Evolutionary conservation across 2,888 invertebrate genomes (phyloP).

Genomic region (Taenaris catops): DNA sequence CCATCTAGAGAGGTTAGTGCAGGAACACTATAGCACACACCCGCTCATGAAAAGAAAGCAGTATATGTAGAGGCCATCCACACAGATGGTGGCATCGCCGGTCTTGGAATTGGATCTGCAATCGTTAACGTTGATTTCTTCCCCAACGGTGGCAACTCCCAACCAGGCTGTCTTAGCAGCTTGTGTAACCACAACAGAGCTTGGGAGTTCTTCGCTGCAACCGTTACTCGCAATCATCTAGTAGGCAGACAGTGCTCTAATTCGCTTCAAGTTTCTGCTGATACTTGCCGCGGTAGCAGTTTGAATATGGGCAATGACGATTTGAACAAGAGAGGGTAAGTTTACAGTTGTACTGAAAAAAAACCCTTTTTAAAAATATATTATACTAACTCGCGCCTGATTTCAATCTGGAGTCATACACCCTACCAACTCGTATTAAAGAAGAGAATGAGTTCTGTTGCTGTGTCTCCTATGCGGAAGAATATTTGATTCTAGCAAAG

Average conservation of each 20-base stretch:
- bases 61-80: conserved; percentile 63
- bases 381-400: too few relatives aligned
- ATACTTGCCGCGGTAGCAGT: conserved; percentile 37
- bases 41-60: too few relatives aligned
- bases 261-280: conserved; percentile 29
- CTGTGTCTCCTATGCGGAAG: too few relatives aligned
- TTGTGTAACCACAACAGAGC: conserved; percentile 46
- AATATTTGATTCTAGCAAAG: too few relatives aligned
- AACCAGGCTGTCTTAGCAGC: conserved; percentile 42
- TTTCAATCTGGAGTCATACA: too few relatives aligned
- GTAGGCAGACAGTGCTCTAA: conserved; percentile 33
- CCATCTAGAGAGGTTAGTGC: too few relatives aligned
- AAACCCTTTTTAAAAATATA: too few relatives aligned
- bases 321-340: conserved; percentile 42
- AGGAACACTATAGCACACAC: too few relatives aligned
- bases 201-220: conserved; percentile 42
- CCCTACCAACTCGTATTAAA: too few relatives aligned
- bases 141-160: conserved; percentile 70
- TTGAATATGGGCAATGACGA: conserved; percentile 41
- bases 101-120: conserved; percentile 32
- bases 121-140: conserved; percentile 78
- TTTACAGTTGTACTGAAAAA: too few relatives aligned
- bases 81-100: conserved; percentile 41
- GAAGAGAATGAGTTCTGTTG: too few relatives aligned
- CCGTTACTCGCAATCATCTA: conserved; percentile 39